Percentiles rank a stretch among this genome's conserved stretches.
Conservation (phyloP, 2,888 invertebrate genomes). For the Nomada goodeniana region DNA sequence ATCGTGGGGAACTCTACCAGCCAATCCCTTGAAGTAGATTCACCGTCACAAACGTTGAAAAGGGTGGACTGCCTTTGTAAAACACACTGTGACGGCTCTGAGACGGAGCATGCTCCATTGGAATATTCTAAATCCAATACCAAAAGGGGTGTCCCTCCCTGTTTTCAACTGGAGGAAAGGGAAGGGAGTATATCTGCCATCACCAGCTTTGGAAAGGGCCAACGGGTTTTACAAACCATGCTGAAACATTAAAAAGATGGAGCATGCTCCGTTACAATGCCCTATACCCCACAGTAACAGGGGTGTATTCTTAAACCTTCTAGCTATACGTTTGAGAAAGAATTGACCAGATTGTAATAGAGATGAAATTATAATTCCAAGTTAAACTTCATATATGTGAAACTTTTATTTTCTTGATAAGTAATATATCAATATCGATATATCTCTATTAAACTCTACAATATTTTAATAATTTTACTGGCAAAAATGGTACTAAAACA, state of each 20-base stretch:
- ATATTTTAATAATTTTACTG: conserved; percentile 1
- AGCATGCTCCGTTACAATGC: conserved; percentile 73
- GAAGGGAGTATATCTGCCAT: conserved; percentile 72
- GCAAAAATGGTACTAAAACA: neutral
- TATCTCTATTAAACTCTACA: neutral
- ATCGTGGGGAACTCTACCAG: conserved; percentile 67
- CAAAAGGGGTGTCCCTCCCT: conserved; percentile 72
- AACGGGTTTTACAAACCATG: conserved; percentile 56
- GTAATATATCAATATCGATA: neutral
- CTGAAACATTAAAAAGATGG: conserved; percentile 69
- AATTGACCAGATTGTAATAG: conserved; percentile 68
- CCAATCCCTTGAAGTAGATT: conserved; percentile 74
- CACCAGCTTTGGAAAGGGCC: conserved; percentile 73
- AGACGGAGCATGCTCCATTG: conserved; percentile 73
- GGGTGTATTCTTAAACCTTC: conserved; percentile 67
- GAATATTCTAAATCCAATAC: conserved; percentile 73
- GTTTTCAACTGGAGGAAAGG: conserved; percentile 47
- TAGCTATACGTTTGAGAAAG: conserved; percentile 59
- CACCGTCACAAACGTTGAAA: conserved; percentile 74
- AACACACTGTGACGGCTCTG: conserved; percentile 67
- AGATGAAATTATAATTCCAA: neutral
- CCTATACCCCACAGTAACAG: conserved; percentile 70
- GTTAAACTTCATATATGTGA: neutral
- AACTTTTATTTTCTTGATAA: neutral
- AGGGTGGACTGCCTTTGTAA: conserved; percentile 67